Evolutionary conservation across 2,888 invertebrate genomes (phyloP).

Genomic region (Latrodectus hesperus): DNA sequence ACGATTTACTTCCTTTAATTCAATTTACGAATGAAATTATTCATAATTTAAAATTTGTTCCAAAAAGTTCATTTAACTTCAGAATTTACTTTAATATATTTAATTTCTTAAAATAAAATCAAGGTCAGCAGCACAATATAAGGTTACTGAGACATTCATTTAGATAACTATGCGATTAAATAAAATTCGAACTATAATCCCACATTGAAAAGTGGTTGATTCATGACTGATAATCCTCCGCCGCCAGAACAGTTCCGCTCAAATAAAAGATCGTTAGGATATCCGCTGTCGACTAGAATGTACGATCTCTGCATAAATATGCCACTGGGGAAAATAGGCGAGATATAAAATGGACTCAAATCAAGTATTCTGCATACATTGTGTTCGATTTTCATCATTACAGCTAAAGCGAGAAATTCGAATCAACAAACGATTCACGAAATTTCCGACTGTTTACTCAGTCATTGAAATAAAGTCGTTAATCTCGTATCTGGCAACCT

Average conservation of each 20-base stretch:
- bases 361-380: neutral
- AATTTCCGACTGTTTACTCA: neutral
- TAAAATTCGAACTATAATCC: neutral
- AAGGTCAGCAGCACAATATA: neutral
- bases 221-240: neutral
- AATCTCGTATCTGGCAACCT: neutral
- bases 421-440: neutral
- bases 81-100: neutral
- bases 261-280: neutral
- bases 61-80: neutral
- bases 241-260: neutral
- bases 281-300: neutral
- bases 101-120: neutral
- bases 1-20: too few relatives aligned
- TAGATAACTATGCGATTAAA: neutral
- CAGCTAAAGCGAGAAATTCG: neutral
- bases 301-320: neutral
- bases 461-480: neutral
- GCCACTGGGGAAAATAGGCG: neutral
- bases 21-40: too few relatives aligned
- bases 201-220: neutral
- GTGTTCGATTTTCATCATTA: neutral
- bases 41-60: too few relatives aligned
- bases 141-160: neutral
- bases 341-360: neutral